A percentile compares a stretch with the other conserved stretches of the same genome.
phyloP scores from a whole-genome alignment of 1,140 invertebrate species.

The Drosophila murphyi region DNA sequence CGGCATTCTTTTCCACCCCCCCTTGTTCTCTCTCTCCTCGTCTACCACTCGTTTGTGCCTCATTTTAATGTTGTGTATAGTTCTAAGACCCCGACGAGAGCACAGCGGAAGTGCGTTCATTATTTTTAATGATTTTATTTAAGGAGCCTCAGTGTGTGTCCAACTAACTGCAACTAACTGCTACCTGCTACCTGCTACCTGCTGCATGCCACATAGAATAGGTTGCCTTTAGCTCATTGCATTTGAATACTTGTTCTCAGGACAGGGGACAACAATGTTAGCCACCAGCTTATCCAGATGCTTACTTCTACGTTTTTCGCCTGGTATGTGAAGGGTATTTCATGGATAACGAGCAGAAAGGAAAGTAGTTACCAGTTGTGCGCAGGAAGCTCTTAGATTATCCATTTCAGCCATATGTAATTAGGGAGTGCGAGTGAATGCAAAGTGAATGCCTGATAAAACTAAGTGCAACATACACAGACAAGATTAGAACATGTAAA shows the following conservation, averaged over 20 bases:
- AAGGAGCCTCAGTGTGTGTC: conserved; percentile 31
- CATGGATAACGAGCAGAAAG: background rate
- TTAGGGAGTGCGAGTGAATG: conserved; percentile 14
- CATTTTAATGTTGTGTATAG: conserved; percentile 75
- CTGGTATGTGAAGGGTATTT: conserved; percentile 20
- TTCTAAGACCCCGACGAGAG: conserved; percentile 72
- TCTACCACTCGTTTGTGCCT: conserved; percentile 40
- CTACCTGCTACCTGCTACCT: conserved; percentile 11
- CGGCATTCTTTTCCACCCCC: conserved; percentile 52
- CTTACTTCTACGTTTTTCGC: conserved; percentile 10
- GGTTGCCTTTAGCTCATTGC: conserved; percentile 2
- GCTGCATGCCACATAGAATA: conserved; percentile 3
- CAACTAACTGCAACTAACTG: conserved; percentile 27
- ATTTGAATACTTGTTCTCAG: conserved; percentile 35
- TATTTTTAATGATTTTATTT: conserved; percentile 84
- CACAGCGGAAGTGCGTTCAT: conserved; percentile 77
- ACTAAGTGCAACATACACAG: background rate
- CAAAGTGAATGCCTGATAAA: conserved; percentile 24
- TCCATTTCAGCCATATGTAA: conserved; percentile 1
- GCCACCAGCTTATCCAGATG: conserved; percentile 12
- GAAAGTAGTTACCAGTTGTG: conserved; percentile 10
- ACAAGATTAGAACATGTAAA: conserved; percentile 23
- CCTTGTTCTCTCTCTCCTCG: background rate
- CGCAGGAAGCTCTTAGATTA: background rate
- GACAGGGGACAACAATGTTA: conserved; percentile 8